Evolutionary conservation across 2,888 invertebrate genomes (phyloP).

Genomic region (Ischnura elegans): DNA sequence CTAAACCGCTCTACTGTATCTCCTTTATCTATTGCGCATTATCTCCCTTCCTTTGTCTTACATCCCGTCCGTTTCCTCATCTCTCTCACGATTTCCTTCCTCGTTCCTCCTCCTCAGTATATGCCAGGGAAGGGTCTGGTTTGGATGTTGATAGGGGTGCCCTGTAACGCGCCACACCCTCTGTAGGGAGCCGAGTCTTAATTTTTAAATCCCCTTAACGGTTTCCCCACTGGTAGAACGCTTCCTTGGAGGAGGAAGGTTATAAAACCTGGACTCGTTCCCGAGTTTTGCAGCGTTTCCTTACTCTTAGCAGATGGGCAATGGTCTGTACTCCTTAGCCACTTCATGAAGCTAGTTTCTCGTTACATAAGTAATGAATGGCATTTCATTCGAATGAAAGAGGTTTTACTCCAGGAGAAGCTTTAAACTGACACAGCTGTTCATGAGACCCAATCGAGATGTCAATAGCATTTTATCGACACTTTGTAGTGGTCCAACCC

Average conservation of each 20-base stretch:
- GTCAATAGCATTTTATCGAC: too few relatives aligned
- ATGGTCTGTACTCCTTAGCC: neutral
- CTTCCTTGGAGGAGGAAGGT: neutral
- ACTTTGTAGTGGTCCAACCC: too few relatives aligned
- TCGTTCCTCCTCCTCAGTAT: neutral
- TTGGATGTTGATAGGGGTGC: neutral
- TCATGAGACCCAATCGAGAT: neutral
- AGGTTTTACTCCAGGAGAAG: too few relatives aligned
- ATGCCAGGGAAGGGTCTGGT: neutral
- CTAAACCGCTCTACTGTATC: neutral
- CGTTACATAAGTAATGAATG: neutral
- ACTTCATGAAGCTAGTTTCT: neutral
- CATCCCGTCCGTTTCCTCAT: neutral
- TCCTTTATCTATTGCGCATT: conserved; percentile 32
- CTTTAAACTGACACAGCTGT: neutral
- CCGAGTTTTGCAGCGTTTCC: neutral
- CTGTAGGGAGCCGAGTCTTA: neutral
- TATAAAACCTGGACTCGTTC: neutral
- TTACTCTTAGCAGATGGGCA: neutral
- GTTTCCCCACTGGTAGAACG: neutral
- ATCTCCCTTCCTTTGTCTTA: conserved; percentile 28
- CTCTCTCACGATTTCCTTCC: neutral
- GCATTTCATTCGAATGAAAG: neutral
- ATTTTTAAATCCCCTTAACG: neutral
- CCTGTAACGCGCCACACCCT: neutral